These are phyloP conservation scores for Bactericera cockerelli DNA, from an alignment of 1,140 invertebrate species.

Conservation along the genomic window DNA sequence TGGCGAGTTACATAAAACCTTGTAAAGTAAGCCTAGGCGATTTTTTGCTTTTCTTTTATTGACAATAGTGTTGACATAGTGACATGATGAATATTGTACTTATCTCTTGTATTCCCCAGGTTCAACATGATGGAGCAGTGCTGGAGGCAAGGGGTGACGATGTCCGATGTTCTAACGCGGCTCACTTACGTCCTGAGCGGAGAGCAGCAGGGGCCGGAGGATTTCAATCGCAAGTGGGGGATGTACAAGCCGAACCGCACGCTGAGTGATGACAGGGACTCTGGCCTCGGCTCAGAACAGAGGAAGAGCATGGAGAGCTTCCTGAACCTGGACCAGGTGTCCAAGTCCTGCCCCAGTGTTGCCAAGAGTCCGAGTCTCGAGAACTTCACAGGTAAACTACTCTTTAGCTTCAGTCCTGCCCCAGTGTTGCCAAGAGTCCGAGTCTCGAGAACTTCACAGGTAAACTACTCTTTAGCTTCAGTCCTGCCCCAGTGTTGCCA, in stretches of 20 bases:
- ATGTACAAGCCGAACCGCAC: background rate
- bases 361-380: conserved; percentile 34
- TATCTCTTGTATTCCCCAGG: too few species aligned
- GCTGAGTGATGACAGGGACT: background rate
- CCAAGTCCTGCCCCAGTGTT: conserved; percentile 9
- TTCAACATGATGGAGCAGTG: background rate
- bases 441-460: too few species aligned
- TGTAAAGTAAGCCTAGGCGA: too few species aligned
- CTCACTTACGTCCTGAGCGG: background rate
- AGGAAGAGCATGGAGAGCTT: background rate
- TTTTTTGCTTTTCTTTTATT: too few species aligned
- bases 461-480: too few species aligned
- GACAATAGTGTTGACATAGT: too few species aligned
- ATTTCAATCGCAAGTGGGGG: conserved; percentile 7
- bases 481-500: too few species aligned
- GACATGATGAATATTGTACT: too few species aligned
- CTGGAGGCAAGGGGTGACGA: background rate
- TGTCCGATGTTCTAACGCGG: background rate
- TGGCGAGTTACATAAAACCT: too few species aligned
- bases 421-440: too few species aligned
- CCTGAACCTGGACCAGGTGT: background rate
- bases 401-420: too few species aligned
- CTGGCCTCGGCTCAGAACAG: background rate
- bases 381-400: conserved; percentile 31
- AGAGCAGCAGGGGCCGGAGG: too few species aligned